Base-by-base conservation (phyloP, 2,888 invertebrate species). In the Lithodes maja region DNA sequence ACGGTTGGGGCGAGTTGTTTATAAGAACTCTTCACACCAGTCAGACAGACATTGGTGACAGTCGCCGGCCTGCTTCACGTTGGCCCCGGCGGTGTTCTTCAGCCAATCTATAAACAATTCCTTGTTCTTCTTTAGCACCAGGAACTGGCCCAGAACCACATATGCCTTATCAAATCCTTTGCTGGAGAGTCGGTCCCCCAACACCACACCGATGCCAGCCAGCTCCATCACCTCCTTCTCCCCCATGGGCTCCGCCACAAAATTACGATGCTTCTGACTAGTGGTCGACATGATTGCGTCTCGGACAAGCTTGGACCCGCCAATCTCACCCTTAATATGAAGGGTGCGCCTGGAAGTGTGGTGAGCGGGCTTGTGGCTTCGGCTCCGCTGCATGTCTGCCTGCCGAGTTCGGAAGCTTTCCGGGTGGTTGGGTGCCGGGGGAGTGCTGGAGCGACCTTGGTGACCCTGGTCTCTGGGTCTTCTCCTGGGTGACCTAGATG, bases 121-220 rank as follows among this genome's bases (percentile, higher is more conserved):
- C 93, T 97, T 96, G 93, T 99, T 97, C 94, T 99, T 99, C 94
- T 99, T 99, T 92, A 99, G 94, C 15, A 99, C 96, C 92, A 99
- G 95, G 94, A 97, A 99, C 94, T 99, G 99, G 0, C 99, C 99
- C 86, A 99, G 95, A 0, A 99, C 98, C 1, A 98, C 98, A 94
- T 97, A 99, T 0, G 99, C 99, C 99, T 97, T 99, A 94, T 99
- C 99, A 94, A 98, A 99, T 75, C 99, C 99, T 92, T 97, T 96
- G 49, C 95, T 96, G 92, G 95, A 95, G 85, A 99, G 95, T 92
- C 98, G 95, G 92, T 96, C 96, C 15, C 99, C 99, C 77, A 99
- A 95, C 68, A 97, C 97, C 93, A 97, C 97, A 55, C 99, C 99
- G 92, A 99, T 97, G 85, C 99, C 99, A 85, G 99, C 99, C 92